Conservation (phyloP, 2,113 vertebrate genomes). For the Mesocricetus auratus region DNA sequence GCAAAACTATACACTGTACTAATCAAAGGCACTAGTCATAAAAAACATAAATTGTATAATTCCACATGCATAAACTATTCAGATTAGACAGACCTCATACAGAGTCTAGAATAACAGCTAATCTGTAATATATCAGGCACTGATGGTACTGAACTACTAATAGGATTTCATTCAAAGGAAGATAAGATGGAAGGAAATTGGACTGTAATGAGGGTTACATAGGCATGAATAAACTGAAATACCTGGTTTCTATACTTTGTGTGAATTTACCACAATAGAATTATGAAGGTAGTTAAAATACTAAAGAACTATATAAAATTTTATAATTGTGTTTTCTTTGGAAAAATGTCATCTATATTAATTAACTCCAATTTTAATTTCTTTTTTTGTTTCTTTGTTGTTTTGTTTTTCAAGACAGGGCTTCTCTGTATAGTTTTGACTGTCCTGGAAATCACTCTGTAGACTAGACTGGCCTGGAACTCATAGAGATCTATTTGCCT, state of each 20-base stretch:
- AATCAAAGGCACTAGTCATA: background rate
- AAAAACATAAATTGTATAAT: background rate
- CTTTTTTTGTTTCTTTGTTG: no score
- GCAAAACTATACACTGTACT: background rate
- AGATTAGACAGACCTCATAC: background rate
- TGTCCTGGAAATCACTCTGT: no score
- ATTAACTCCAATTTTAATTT: background rate
- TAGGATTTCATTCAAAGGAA: background rate
- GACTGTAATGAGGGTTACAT: background rate
- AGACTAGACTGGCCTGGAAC: no score
- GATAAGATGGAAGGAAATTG: background rate
- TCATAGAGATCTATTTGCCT: no score
- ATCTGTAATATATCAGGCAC: background rate
- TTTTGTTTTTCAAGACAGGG: no score
- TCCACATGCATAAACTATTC: background rate
- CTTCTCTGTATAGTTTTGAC: no score
- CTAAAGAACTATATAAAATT: background rate
- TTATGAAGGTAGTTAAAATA: slow-evolving; percentile 7
- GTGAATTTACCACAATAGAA: background rate
- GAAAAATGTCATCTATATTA: background rate
- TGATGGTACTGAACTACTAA: background rate
- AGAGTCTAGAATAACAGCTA: background rate
- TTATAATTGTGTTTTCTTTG: background rate
- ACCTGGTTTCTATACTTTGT: background rate
- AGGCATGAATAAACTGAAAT: background rate